Percentiles rank a stretch among this genome's conserved stretches.
Conservation (phyloP, 2,888 invertebrate species). For the Phalera bucephala region DNA sequence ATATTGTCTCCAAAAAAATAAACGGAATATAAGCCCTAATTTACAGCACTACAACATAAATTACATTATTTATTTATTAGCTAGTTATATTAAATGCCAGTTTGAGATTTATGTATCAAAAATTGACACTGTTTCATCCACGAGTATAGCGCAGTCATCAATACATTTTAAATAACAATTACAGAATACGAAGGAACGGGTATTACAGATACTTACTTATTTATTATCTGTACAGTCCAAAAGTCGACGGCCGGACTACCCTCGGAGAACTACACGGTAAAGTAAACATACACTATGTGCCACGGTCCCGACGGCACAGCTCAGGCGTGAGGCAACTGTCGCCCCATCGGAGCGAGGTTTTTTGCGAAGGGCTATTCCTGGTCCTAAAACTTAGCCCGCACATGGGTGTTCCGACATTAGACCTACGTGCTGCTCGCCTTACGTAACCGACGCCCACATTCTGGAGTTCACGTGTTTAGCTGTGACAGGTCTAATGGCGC, state of each 20-base stretch:
- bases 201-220: slow-evolving; percentile 26
- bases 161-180: background rate
- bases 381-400: slow-evolving; percentile 97
- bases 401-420: slow-evolving; percentile 84
- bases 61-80: no score
- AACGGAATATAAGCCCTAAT: no score
- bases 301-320: slow-evolving; percentile 10
- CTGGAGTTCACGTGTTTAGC: slow-evolving; percentile 49
- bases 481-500: slow-evolving; percentile 43
- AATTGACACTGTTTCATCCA: no score
- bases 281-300: slow-evolving; percentile 47
- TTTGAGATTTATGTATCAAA: no score
- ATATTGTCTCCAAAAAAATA: no score
- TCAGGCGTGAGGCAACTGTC: slow-evolving; percentile 87
- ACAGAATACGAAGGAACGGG: no score
- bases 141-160: no score
- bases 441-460: slow-evolving; percentile 53
- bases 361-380: slow-evolving; percentile 98
- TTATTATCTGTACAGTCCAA: slow-evolving; percentile 13
- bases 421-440: slow-evolving; percentile 63
- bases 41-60: no score
- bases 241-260: slow-evolving; percentile 6
- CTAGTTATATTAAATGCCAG: no score
- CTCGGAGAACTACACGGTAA: slow-evolving; percentile 21
- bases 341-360: slow-evolving; percentile 98